Evolutionary conservation across 1,140 invertebrate species (phyloP).

Genomic region (Theocolax elegans): DNA sequence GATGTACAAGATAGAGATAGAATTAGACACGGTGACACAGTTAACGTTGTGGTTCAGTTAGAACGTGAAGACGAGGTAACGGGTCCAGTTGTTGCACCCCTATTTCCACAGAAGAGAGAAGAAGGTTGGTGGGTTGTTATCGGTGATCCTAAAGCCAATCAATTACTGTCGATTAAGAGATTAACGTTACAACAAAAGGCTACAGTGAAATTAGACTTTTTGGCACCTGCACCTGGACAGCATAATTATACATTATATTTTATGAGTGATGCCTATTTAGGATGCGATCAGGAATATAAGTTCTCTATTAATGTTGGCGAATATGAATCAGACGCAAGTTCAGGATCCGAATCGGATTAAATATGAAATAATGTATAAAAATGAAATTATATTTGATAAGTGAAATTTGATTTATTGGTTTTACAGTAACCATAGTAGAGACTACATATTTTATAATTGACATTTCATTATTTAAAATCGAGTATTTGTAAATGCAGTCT

Average conservation of each 20-base stretch:
- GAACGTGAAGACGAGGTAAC: constrained; percentile 97
- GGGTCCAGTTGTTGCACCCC: constrained; percentile 96
- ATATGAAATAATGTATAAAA: background rate
- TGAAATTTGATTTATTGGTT: no score
- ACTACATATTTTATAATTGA: background rate
- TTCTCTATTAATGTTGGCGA: constrained; percentile 85
- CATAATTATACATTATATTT: constrained; percentile 96
- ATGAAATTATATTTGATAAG: background rate
- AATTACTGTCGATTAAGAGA: constrained; percentile 95
- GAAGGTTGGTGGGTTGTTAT: constrained; percentile 99
- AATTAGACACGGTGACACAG: constrained; percentile 82
- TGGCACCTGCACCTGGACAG: constrained; percentile 85
- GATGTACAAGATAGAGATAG: constrained; percentile 88
- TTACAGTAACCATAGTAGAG: no score
- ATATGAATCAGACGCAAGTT: constrained; percentile 71
- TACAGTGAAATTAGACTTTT: constrained; percentile 94
- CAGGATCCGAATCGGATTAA: constrained; percentile 70
- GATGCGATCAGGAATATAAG: constrained; percentile 97
- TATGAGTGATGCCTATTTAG: constrained; percentile 99
- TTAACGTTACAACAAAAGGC: constrained; percentile 93
- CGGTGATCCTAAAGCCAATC: constrained; percentile 94
- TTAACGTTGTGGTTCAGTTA: constrained; percentile 90
- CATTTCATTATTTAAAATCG: background rate
- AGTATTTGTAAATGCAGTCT: no score
- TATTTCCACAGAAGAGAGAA: constrained; percentile 97